These are phyloP conservation scores for Iguana delicatissima DNA, from an alignment of 2,797 vertebrate genomes.

Conservation along the genomic window DNA sequence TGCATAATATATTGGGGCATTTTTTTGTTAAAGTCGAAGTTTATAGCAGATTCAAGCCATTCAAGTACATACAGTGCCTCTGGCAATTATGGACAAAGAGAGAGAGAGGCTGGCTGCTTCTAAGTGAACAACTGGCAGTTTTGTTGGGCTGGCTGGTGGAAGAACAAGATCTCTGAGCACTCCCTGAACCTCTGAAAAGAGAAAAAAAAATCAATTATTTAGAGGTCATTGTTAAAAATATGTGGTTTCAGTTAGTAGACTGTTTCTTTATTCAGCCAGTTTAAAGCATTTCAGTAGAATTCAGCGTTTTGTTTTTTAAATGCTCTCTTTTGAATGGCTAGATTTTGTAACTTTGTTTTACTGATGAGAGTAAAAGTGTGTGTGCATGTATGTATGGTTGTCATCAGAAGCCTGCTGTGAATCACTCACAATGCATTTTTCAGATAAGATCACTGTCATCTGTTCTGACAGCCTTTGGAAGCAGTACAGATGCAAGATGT, in stretches of 20 bases:
- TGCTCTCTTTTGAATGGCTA: background rate
- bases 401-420: background rate
- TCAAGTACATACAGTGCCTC: slow-evolving; percentile 12
- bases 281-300: slow-evolving; percentile 32
- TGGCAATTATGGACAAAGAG: slow-evolving; percentile 25
- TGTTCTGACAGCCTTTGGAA: background rate
- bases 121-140: slow-evolving; percentile 26
- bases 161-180: slow-evolving; percentile 38
- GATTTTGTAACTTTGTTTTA: background rate
- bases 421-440: background rate
- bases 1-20: slow-evolving; percentile 26
- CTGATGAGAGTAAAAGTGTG: background rate
- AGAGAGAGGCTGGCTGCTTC: slow-evolving; percentile 35
- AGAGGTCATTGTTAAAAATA: slow-evolving; percentile 41
- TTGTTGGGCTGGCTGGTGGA: slow-evolving; percentile 17
- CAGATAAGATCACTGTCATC: background rate
- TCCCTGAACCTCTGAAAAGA: slow-evolving; percentile 43
- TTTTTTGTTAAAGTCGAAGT: slow-evolving; percentile 18
- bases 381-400: background rate
- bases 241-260: slow-evolving; percentile 42
- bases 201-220: slow-evolving; percentile 63
- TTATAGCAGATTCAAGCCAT: background rate
- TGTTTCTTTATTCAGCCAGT: background rate
- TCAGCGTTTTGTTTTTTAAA: slow-evolving; percentile 19
- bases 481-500: background rate